phyloP scores from a whole-genome alignment of 2,113 vertebrate species.

The Scortum barcoo region DNA sequence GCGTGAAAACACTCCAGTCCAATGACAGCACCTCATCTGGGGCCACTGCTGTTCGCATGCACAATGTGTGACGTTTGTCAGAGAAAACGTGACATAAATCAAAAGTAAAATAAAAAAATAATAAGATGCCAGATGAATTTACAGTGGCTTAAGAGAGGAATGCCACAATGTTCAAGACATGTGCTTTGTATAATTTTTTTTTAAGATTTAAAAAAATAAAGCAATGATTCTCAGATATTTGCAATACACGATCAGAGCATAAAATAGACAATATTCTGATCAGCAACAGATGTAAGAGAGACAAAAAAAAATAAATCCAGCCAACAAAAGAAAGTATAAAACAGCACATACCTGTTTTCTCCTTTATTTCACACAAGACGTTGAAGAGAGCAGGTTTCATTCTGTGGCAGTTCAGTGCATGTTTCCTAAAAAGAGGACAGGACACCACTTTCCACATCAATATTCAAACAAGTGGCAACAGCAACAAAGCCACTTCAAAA shows the following conservation, averaged over 20 bases:
- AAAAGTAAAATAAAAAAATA: not conserved
- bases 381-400: slow-evolving; percentile 88
- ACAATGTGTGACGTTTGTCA: slow-evolving; percentile 33
- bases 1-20: slow-evolving; percentile 64
- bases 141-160: not conserved
- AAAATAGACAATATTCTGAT: not conserved
- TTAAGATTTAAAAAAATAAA: not conserved
- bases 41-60: slow-evolving; percentile 23
- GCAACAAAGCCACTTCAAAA: slow-evolving; percentile 23
- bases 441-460: slow-evolving; percentile 60
- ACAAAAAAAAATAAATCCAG: not conserved
- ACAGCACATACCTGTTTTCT: slow-evolving; percentile 83
- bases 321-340: not conserved
- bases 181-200: slow-evolving; percentile 1
- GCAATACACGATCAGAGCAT: not conserved
- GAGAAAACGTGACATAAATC: slow-evolving; percentile 17
- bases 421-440: slow-evolving; percentile 81
- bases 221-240: not conserved
- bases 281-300: no score
- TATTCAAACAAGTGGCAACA: slow-evolving; percentile 68
- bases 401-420: slow-evolving; percentile 87
- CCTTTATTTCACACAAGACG: slow-evolving; percentile 87
- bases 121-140: not conserved
- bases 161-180: not conserved
- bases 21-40: slow-evolving; percentile 52